Percentiles rank a stretch among this genome's conserved stretches.
These are phyloP conservation scores for Sclerodermus sp. DNA, from an alignment of 2,888 invertebrate genomes.

Conservation along the genomic window DNA sequence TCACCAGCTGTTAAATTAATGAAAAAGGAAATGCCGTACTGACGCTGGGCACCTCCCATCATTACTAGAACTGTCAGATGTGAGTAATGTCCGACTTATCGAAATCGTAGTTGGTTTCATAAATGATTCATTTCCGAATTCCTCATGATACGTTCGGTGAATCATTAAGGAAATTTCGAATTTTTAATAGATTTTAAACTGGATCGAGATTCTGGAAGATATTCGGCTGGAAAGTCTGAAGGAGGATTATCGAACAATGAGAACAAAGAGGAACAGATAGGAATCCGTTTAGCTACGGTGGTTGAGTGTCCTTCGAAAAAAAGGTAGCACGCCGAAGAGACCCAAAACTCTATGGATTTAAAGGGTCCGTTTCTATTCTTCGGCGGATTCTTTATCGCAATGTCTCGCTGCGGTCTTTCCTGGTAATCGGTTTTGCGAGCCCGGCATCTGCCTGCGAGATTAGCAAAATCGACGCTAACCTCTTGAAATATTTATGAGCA, in stretches of 20 bases:
- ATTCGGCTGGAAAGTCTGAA: too few species aligned
- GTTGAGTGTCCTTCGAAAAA: conserved; percentile 28
- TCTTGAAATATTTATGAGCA: conserved; percentile 34
- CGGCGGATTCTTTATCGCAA: conserved; percentile 28
- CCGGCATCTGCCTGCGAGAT: conserved; percentile 42
- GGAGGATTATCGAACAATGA: conserved; percentile 18
- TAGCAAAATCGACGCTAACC: conserved; percentile 33
- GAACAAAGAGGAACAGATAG: conserved; percentile 13
- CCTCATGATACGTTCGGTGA: too few species aligned
- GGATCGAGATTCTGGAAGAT: too few species aligned
- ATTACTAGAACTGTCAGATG: too few species aligned
- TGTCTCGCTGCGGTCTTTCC: conserved; percentile 19
- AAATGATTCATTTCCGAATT: too few species aligned
- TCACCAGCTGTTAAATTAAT: too few species aligned
- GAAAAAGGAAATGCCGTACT: too few species aligned
- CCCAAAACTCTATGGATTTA: conserved; percentile 29
- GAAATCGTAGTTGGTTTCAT: too few species aligned
- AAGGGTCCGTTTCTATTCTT: conserved; percentile 33
- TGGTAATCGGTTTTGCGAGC: conserved; percentile 34
- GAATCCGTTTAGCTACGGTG: conserved; percentile 39
- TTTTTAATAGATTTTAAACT: too few species aligned
- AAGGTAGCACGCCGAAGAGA: conserved; percentile 19
- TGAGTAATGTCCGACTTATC: too few species aligned
- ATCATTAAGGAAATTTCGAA: too few species aligned
- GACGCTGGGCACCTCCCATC: too few species aligned